Evolutionary conservation across 2,113 vertebrate species (phyloP).

Genomic region (zebrafish (Danio rerio)): DNA sequence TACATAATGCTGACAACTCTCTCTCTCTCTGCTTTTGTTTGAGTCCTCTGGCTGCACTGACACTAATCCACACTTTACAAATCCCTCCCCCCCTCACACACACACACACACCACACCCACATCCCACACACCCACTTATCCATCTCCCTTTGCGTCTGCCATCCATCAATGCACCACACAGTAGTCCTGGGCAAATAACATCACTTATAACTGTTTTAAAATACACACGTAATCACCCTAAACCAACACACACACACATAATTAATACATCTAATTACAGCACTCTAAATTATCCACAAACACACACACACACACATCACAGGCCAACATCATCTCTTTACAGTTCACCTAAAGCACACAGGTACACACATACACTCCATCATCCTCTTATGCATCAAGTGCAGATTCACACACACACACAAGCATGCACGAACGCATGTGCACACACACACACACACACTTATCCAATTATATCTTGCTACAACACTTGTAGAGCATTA

Average conservation of each 20-base stretch:
- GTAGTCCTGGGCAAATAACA: constrained; percentile 5
- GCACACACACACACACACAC: neutral
- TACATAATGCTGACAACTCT: too few species aligned
- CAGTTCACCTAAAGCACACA: neutral
- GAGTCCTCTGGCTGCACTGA: neutral
- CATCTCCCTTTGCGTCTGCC: neutral
- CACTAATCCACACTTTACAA: constrained; percentile 14
- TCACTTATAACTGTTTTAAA: neutral
- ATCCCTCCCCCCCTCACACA: neutral
- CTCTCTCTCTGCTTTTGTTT: neutral
- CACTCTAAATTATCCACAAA: constrained; percentile 15
- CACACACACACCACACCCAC: constrained; percentile 10
- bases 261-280: constrained; percentile 4
- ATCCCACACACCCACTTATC: neutral
- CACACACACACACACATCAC: constrained; percentile 10
- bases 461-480: constrained; percentile 9
- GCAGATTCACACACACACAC: neutral
- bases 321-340: constrained; percentile 7
- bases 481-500: constrained; percentile 10
- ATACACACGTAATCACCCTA: neutral
- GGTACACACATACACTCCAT: neutral
- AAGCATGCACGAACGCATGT: too few species aligned
- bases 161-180: constrained; percentile 13
- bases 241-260: neutral
- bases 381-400: constrained; percentile 16